Conservation (phyloP, 1,140 invertebrate species). For the Fopius arisanus region DNA sequence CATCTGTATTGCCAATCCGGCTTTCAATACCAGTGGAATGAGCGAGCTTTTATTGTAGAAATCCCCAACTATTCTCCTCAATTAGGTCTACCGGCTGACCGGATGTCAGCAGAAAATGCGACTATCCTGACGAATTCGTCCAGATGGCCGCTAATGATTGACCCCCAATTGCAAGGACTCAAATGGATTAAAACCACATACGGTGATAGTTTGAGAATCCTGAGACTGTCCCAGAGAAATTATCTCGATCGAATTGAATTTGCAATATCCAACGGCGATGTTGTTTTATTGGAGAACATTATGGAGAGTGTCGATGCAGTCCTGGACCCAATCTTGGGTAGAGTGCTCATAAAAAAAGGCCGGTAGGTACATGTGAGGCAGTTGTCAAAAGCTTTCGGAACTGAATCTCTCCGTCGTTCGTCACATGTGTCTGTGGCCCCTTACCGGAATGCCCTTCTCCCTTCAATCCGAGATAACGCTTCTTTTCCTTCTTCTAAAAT, state of each 20-base stretch:
- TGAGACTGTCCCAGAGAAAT: conserved; percentile 81
- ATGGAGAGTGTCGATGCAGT: conserved; percentile 89
- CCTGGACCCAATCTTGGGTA: conserved; percentile 86
- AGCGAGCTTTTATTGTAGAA: not conserved
- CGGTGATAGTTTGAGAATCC: conserved; percentile 74
- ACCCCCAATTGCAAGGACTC: conserved; percentile 91
- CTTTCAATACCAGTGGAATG: conserved; percentile 11
- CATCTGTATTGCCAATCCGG: not conserved
- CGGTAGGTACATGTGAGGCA: conserved; percentile 63
- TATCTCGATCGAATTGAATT: conserved; percentile 87
- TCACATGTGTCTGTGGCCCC: too few relatives aligned
- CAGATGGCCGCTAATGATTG: conserved; percentile 94
- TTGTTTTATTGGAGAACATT: conserved; percentile 89
- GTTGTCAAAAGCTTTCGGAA: too few relatives aligned
- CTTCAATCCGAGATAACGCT: too few relatives aligned
- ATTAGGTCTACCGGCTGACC: conserved; percentile 81
- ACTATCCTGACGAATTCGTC: conserved; percentile 89
- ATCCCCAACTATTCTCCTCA: not conserved
- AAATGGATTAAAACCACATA: conserved; percentile 94
- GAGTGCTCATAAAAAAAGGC: conserved; percentile 87
- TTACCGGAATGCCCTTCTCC: too few relatives aligned
- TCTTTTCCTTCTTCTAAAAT: too few relatives aligned
- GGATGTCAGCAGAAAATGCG: conserved; percentile 95
- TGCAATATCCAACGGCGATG: conserved; percentile 77
- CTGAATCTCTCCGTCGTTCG: too few relatives aligned